Percentiles rank a stretch among this genome's conserved stretches.
These are phyloP conservation scores for Standfussiana lucernea DNA, from an alignment of 2,888 invertebrate genomes.

Conservation along the genomic window DNA sequence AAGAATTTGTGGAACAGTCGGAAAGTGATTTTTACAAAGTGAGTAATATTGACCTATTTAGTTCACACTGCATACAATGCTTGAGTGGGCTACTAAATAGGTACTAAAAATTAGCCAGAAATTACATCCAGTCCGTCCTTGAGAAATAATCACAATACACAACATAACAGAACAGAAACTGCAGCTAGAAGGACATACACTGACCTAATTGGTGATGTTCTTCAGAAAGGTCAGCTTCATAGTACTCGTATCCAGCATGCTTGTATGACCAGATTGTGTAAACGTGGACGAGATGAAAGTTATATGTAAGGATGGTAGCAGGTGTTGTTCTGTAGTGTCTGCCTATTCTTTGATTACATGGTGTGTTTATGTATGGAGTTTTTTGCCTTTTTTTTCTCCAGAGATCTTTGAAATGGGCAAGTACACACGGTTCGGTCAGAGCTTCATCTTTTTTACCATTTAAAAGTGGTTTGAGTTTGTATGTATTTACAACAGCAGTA, in stretches of 20 bases:
- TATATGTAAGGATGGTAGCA: neutral
- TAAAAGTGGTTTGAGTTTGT: neutral
- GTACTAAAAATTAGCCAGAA: too few relatives aligned
- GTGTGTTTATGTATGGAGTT: neutral
- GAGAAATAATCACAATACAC: neutral
- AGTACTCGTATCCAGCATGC: neutral
- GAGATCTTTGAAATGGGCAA: neutral
- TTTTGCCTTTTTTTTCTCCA: neutral
- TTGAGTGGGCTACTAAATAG: neutral
- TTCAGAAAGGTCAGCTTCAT: neutral
- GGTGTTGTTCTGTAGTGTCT: neutral
- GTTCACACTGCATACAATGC: neutral
- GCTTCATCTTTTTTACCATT: neutral
- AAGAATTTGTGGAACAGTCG: constrained; percentile 84
- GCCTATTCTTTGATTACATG: neutral
- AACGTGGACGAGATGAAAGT: neutral
- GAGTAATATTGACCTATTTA: constrained; percentile 52
- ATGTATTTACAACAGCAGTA: neutral
- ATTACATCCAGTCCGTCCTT: neutral
- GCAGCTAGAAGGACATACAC: neutral
- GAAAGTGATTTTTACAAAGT: constrained; percentile 85
- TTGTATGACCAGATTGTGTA: neutral
- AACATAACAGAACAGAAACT: neutral
- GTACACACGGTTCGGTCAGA: neutral
- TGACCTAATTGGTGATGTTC: neutral